phyloP scores from a whole-genome alignment of 2,888 invertebrate species.

The Cosmia pyralina region DNA sequence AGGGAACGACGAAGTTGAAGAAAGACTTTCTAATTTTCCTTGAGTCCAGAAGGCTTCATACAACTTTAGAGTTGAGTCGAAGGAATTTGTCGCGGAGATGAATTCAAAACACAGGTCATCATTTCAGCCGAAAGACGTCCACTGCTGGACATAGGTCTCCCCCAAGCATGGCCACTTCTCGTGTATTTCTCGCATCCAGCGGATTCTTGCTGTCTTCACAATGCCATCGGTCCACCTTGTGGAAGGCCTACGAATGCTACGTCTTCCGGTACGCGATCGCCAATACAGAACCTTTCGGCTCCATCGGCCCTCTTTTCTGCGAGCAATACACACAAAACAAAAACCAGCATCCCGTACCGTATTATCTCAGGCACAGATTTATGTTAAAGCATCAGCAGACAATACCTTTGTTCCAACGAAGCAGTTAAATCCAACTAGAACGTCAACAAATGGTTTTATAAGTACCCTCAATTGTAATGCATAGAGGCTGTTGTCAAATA shows the following conservation, averaged over 20 bases:
- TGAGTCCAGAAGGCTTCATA: neutral
- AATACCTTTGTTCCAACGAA: constrained; percentile 17
- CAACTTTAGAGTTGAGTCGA: neutral
- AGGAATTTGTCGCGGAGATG: neutral
- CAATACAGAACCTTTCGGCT: too few species aligned
- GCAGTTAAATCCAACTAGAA: constrained; percentile 18
- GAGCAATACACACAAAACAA: neutral
- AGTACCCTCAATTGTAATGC: constrained; percentile 55
- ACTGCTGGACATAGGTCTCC: too few species aligned
- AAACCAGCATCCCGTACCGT: too few species aligned
- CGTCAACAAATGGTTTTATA: constrained; percentile 52
- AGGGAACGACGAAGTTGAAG: neutral
- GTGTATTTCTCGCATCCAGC: too few species aligned
- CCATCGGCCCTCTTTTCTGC: too few species aligned
- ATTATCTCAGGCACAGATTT: constrained; percentile 21
- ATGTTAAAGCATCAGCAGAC: neutral
- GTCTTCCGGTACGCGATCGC: too few species aligned
- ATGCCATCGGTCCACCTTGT: too few species aligned
- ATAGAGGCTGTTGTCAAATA: constrained; percentile 56
- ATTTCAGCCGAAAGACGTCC: too few species aligned
- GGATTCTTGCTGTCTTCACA: too few species aligned
- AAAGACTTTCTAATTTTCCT: neutral
- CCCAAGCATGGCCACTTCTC: too few species aligned
- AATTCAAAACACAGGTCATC: neutral
- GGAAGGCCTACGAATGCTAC: too few species aligned